These are phyloP conservation scores for Sebastes matsubarae DNA, from an alignment of 2,797 vertebrate species.

Conservation along the genomic window DNA sequence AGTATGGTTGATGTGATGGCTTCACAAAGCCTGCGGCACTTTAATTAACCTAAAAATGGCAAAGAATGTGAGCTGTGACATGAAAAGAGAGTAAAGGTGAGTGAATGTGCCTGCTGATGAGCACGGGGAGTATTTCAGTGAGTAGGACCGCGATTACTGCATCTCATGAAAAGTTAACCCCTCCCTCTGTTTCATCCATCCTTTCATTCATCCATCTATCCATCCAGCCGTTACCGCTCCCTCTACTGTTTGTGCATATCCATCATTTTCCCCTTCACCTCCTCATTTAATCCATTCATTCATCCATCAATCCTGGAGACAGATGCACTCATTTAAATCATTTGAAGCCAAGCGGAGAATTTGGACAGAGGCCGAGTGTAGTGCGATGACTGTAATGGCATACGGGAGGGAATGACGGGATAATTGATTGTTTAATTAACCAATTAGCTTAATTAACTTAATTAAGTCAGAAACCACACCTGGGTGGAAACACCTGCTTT, in stretches of 20 bases:
- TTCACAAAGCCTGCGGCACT: conserved; percentile 40
- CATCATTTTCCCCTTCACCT: conserved; percentile 37
- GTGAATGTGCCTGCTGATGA: conserved; percentile 43
- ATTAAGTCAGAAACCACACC: conserved; percentile 60
- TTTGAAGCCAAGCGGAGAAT: conserved; percentile 46
- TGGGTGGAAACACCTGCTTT: conserved; percentile 67
- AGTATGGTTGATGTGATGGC: conserved; percentile 18
- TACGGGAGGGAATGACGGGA: conserved; percentile 53
- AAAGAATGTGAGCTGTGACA: conserved; percentile 35
- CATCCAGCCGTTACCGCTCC: neutral
- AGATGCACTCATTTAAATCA: conserved; percentile 61
- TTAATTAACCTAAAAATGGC: conserved; percentile 64
- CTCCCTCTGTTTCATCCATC: conserved; percentile 6
- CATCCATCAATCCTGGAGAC: conserved; percentile 37
- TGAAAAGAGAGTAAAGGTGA: conserved; percentile 56
- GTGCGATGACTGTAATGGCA: conserved; percentile 49
- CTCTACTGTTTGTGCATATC: neutral
- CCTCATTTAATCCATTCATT: conserved; percentile 20
- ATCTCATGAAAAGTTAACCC: conserved; percentile 31
- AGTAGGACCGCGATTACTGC: neutral
- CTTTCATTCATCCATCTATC: neutral
- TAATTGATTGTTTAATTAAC: conserved; percentile 74
- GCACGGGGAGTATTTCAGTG: conserved; percentile 23
- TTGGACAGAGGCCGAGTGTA: conserved; percentile 56
- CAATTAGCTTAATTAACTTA: conserved; percentile 67